Evolutionary conservation across 2,113 vertebrate species (phyloP).

Genomic region (Paramisgurnus dabryanus): DNA sequence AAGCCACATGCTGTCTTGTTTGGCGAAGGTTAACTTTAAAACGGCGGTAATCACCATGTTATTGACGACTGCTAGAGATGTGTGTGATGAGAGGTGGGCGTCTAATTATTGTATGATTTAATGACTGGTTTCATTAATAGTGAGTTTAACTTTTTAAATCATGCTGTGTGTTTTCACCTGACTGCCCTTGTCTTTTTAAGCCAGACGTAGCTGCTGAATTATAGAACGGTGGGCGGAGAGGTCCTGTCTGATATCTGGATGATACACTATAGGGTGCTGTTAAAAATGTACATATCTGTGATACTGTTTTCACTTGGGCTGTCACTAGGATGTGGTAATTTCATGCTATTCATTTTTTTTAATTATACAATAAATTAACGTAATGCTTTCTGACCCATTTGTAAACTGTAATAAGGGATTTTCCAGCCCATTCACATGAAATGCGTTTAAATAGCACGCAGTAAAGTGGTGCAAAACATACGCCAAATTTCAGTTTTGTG

Average conservation of each 20-base stretch:
- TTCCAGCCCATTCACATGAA: too few relatives aligned
- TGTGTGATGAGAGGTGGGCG: slow-evolving; percentile 53
- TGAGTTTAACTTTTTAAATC: slow-evolving; percentile 54
- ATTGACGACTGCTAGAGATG: slow-evolving; percentile 52
- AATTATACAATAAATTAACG: background rate
- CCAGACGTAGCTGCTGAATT: slow-evolving; percentile 37
- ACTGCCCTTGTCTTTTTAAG: slow-evolving; percentile 34
- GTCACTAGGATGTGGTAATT: background rate
- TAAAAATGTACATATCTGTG: background rate
- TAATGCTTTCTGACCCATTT: too few relatives aligned
- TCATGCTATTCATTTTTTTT: background rate
- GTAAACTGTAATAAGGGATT: too few relatives aligned
- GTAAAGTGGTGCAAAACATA: too few relatives aligned
- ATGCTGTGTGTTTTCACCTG: slow-evolving; percentile 50
- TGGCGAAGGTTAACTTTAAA: slow-evolving; percentile 56
- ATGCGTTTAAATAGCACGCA: too few relatives aligned
- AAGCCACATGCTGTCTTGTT: slow-evolving; percentile 61
- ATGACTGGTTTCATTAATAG: slow-evolving; percentile 55
- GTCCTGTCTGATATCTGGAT: slow-evolving; percentile 12
- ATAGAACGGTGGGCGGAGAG: slow-evolving; percentile 27
- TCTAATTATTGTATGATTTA: slow-evolving; percentile 60
- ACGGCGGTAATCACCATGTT: slow-evolving; percentile 48
- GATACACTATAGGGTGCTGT: background rate
- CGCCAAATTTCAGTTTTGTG: too few relatives aligned
- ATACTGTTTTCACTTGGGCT: too few relatives aligned